Percentiles rank a stretch among this genome's conserved stretches.
Evolutionary conservation across 23 tunicate genomes (phyloP).

Genomic region (Corella eumyota): DNA sequence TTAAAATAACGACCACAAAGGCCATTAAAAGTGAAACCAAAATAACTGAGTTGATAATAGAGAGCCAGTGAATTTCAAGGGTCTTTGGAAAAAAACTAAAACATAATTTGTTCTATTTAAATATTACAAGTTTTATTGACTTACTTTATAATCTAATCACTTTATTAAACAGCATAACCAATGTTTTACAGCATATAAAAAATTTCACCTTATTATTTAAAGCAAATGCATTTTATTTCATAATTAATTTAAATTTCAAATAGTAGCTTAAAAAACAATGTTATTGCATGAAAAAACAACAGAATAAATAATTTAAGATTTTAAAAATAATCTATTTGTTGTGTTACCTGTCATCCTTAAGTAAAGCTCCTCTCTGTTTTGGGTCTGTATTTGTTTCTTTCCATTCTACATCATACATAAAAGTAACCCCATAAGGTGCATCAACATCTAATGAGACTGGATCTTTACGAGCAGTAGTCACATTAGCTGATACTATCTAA

Average conservation of each 20-base stretch:
- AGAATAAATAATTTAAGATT: too few species aligned
- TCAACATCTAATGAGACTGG: conserved; percentile 58
- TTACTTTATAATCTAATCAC: not conserved
- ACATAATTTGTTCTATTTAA: not conserved
- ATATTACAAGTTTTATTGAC: not conserved
- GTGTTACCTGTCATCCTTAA: conserved; percentile 64
- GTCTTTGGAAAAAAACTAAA: conserved; percentile 75
- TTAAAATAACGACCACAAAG: conserved; percentile 84
- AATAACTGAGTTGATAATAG: conserved; percentile 86
- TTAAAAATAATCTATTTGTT: too few species aligned
- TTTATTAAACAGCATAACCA: not conserved
- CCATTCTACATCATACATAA: conserved; percentile 60
- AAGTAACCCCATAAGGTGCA: conserved; percentile 43
- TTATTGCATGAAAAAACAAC: too few species aligned
- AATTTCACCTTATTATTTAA: not conserved
- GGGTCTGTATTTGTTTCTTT: conserved; percentile 34
- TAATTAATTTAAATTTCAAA: not conserved
- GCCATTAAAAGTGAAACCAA: conserved; percentile 82
- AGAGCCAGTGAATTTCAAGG: conserved; percentile 92
- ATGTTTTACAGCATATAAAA: conserved; percentile 6
- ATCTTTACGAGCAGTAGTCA: conserved; percentile 30
- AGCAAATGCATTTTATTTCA: not conserved
- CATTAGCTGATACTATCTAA: conserved; percentile 72
- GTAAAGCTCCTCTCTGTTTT: conserved; percentile 25
- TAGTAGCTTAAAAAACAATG: too few species aligned